Evolutionary conservation across 2,888 invertebrate genomes (phyloP).

Genomic region (Amphiduros pacificus): DNA sequence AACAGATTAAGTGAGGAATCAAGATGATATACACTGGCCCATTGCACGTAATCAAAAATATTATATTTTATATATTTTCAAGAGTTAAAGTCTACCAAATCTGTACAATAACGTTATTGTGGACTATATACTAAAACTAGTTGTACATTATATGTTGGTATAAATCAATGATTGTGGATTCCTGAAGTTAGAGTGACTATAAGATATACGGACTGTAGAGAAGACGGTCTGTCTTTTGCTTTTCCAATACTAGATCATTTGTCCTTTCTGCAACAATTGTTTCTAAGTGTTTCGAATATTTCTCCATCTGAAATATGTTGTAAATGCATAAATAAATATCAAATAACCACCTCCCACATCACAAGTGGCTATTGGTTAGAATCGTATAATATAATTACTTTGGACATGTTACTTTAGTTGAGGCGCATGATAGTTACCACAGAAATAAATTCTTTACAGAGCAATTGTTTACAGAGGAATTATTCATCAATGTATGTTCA

Average conservation of each 20-base stretch:
- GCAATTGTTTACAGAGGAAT: too few species aligned
- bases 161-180: neutral
- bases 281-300: constrained; percentile 58
- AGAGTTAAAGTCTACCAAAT: too few species aligned
- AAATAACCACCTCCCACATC: too few species aligned
- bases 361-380: too few species aligned
- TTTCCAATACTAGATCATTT: constrained; percentile 43
- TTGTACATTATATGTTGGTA: neutral
- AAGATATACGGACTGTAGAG: constrained; percentile 39
- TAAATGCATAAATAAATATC: neutral
- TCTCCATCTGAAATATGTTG: constrained; percentile 42
- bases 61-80: too few species aligned
- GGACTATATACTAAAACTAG: neutral
- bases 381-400: too few species aligned
- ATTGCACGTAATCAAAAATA: too few species aligned
- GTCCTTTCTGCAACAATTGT: constrained; percentile 44
- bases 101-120: neutral
- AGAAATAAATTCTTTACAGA: too few species aligned
- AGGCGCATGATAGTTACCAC: too few species aligned
- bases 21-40: constrained; percentile 1
- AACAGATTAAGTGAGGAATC: neutral
- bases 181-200: neutral
- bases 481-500: too few species aligned
- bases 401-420: too few species aligned
- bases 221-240: constrained; percentile 47